A percentile compares a stretch with the other conserved stretches of the same genome.
These are phyloP conservation scores for Notarius quadriscutis DNA, from an alignment of 2,113 vertebrate species.

Conservation along the genomic window DNA sequence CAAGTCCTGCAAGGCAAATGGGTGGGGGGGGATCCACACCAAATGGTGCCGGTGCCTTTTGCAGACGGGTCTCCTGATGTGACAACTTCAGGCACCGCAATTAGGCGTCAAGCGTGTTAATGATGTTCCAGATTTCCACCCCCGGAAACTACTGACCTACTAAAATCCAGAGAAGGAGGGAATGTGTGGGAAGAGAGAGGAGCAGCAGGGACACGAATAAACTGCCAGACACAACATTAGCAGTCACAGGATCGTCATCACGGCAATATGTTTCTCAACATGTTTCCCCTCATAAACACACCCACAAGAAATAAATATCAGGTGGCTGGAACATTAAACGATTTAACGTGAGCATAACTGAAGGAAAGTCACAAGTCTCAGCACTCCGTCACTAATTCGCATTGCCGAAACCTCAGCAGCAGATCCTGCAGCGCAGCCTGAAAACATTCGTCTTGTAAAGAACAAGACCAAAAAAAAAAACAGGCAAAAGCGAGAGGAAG, in stretches of 20 bases:
- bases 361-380: background rate
- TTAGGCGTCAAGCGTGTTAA: conserved; percentile 69
- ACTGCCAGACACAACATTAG: conserved; percentile 33
- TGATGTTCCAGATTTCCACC: conserved; percentile 62
- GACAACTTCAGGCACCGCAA: conserved; percentile 68
- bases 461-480: background rate
- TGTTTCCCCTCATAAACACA: background rate
- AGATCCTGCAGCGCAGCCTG: background rate
- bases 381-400: conserved; percentile 1
- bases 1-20: background rate
- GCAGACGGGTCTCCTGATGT: conserved; percentile 38
- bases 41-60: background rate
- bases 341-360: background rate
- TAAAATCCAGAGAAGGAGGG: conserved; percentile 42
- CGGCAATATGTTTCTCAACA: background rate
- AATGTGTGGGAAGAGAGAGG: background rate
- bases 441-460: background rate
- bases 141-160: conserved; percentile 59
- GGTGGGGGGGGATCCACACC: too few species aligned
- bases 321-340: background rate
- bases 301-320: background rate
- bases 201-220: background rate
- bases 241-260: conserved; percentile 1
- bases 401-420: background rate
- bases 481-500: background rate